phyloP scores from a whole-genome alignment of 2,113 vertebrate genomes.

The Eleginops maclovinus region DNA sequence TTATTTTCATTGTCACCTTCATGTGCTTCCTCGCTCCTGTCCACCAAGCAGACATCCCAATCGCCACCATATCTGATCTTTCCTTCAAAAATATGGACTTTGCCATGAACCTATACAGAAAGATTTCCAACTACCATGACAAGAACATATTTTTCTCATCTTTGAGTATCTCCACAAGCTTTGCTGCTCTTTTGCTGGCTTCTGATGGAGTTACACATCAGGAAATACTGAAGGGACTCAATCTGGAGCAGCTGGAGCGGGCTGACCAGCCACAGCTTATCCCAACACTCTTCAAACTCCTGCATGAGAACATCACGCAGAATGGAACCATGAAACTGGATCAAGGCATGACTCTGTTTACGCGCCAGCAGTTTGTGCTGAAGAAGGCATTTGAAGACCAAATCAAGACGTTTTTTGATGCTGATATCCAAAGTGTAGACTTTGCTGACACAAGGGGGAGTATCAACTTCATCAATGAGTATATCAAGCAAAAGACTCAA shows the following conservation, averaged over 20 bases:
- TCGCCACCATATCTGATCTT: constrained; percentile 80
- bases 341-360: constrained; percentile 86
- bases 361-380: constrained; percentile 80
- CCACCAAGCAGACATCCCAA: constrained; percentile 38
- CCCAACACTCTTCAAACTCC: constrained; percentile 84
- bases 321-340: constrained; percentile 81
- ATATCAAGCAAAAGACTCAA: constrained; percentile 83
- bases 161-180: constrained; percentile 85
- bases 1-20: constrained; percentile 58
- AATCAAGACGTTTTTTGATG: constrained; percentile 86
- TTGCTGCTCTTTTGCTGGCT: constrained; percentile 84
- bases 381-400: constrained; percentile 83
- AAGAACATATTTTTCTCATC: constrained; percentile 92
- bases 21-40: constrained; percentile 53
- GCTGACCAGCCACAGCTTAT: constrained; percentile 68
- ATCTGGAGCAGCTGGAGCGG: constrained; percentile 77
- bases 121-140: constrained; percentile 87
- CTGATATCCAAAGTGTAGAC: constrained; percentile 83
- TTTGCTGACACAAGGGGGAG: constrained; percentile 81
- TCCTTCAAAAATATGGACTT: constrained; percentile 87
- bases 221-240: constrained; percentile 85
- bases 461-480: constrained; percentile 84
- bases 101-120: constrained; percentile 91
- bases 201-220: constrained; percentile 80
- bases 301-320: constrained; percentile 83